These are phyloP conservation scores for Steinernema scapterisci DNA, from an alignment of 2,888 invertebrate genomes.

Conservation along the genomic window DNA sequence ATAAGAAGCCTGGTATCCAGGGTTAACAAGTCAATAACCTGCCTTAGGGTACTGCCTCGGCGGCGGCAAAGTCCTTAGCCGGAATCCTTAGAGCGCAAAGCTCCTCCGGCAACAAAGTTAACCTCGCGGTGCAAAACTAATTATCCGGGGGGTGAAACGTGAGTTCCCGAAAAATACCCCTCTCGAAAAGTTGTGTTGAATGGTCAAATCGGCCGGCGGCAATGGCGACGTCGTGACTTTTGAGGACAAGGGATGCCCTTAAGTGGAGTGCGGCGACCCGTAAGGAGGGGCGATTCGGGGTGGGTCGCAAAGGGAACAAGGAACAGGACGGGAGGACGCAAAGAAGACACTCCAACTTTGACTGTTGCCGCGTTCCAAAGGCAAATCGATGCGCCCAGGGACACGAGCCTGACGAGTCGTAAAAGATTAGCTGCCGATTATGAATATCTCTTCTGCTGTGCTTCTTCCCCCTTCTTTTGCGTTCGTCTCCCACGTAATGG, in stretches of 20 bases:
- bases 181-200: too few relatives aligned
- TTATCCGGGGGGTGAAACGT: slow-evolving; percentile 2
- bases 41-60: too few relatives aligned
- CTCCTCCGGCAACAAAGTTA: not conserved
- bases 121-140: slow-evolving; percentile 6
- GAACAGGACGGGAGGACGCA: not conserved
- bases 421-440: slow-evolving; percentile 12
- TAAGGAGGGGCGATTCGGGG: not conserved
- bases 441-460: not conserved
- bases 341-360: not conserved
- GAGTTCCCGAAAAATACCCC: slow-evolving; percentile 6
- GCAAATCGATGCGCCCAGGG: slow-evolving; percentile 6
- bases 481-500: too few relatives aligned
- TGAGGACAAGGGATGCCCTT: not conserved
- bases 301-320: not conserved
- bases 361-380: slow-evolving; percentile 6
- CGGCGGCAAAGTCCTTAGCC: too few relatives aligned
- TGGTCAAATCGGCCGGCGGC: too few relatives aligned
- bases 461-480: too few relatives aligned
- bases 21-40: too few relatives aligned
- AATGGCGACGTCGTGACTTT: not conserved
- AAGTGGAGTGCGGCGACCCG: not conserved
- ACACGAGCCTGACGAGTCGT: not conserved
- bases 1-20: too few relatives aligned
- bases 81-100: too few relatives aligned